Base-by-base conservation (phyloP, 2,888 invertebrate species). In the Tetragonisca angustula region DNA sequence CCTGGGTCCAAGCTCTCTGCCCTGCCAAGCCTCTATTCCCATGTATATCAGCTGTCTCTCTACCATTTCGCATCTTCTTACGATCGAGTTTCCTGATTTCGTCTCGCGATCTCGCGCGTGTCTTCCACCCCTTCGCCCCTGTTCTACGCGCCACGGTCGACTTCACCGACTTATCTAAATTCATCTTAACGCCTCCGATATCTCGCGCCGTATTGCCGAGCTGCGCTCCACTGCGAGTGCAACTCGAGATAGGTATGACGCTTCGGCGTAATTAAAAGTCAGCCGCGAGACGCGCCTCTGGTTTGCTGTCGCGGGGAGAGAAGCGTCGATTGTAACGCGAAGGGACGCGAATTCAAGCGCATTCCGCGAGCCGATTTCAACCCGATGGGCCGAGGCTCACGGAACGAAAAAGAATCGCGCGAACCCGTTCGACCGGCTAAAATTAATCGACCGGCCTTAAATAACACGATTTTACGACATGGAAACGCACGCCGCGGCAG, bases 41-140 rank as follows among this genome's bases (percentile, higher is more conserved):
- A 81, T 79, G 83, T 89, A 89, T 91, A 92, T 92, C 91, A 90
- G 88, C 90, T 90, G 90, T 91, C 91, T 91, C 91, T 87, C 82
- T 88, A 69, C 80, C 80, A 74, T 77, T 80, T 86, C 81, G 79
- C 81, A 67, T 84, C 76, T 78, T 68, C 68, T 75, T 67, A 67
- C 87, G 75, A 54, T 56, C 76, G 83, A 87, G 62, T 87, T 87
- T 85, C 76, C 64, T 68, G 83, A 77, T 87, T 83, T 87, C 85
- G 85, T 87, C 78, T 61, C 71, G 52, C 72, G 75, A 82, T 81
- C 70, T 73, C 50, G 62, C 67, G 50, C 69, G 17, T 9, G 5
- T 11, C 1, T 24, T 27, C 2, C 54, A 5, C 24, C 24, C 17
- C 4, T 5, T 17, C 15, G 3, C 49, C n/a, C 6, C 32, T 13